phyloP scores from a whole-genome alignment of 2,113 vertebrate genomes.

The Rhombomys opimus region DNA sequence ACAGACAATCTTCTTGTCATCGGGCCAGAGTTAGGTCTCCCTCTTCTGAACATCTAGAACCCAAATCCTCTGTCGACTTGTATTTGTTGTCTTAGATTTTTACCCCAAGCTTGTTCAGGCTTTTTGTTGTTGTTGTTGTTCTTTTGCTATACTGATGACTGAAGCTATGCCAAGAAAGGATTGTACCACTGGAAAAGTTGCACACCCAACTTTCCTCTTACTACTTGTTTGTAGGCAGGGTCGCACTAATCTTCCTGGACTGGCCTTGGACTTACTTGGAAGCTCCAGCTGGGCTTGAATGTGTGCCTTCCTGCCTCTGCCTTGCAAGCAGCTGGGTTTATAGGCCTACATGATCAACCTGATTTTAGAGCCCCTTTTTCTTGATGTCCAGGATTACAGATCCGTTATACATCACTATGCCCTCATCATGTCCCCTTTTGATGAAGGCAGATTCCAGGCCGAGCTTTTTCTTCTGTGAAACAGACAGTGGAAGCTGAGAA shows the following conservation, averaged over 20 bases:
- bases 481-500: background rate
- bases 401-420: background rate
- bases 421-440: background rate
- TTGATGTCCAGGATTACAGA: background rate
- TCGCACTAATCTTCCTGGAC: background rate
- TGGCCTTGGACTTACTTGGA: background rate
- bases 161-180: background rate
- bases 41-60: background rate
- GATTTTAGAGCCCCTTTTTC: slow-evolving; percentile 26
- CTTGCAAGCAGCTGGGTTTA: background rate
- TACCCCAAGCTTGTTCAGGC: background rate
- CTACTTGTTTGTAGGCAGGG: background rate
- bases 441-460: background rate
- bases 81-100: background rate
- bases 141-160: background rate
- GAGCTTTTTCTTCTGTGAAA: background rate
- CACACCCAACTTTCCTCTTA: background rate
- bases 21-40: background rate
- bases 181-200: background rate
- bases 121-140: background rate
- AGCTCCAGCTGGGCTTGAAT: background rate
- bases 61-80: background rate
- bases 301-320: background rate
- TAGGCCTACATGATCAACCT: background rate
- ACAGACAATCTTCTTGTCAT: background rate